Base-by-base conservation (phyloP, 1,140 invertebrate species). In the Nasonia longicornis region DNA sequence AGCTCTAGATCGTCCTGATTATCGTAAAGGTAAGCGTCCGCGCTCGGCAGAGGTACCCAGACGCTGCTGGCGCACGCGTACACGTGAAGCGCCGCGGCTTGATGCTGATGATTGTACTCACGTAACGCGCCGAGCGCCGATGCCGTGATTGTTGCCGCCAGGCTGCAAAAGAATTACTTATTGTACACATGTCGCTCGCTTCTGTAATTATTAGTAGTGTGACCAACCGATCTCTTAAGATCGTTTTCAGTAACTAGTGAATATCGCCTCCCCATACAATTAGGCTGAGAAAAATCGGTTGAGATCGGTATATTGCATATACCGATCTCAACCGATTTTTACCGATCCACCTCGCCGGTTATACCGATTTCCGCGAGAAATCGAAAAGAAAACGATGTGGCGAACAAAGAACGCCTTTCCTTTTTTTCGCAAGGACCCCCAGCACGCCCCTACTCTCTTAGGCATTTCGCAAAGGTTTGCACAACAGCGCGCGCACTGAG, bases 71-170 rank as follows among this genome's bases (percentile, higher is more conserved):
- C 64, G 35, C 71, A 52, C n/a, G 70, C 48, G 72, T 14, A 38
- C 75, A n/a, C 77, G 58, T 69, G n/a, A 77, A 80, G 63, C 20
- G 4, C n/a, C 14, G 4, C 38, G 20, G 63, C 63, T 26, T 64
- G 58, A 70, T 64, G 52, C 29, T 71, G 74, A 66, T 82, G 35
- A 78, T 64, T 63, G 79, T 89, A 90, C 89, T 90, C 84, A 90
- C 89, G 89, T 83, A 90, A 84, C 7, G 79, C 78, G 12, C 83
- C 86, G 3, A 87, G 82, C 70, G 85, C 76, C 8, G 66, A 63
- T 38, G 69, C 72, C n/a, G 87, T 67, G 58, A 90, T 67, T 67
- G 80, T 31, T 38, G 82, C 85, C 52, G 63, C 77, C 31, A 89
- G 74, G 82, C 89, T 90, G 80, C 35, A 87, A 42, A 42, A 42